A percentile compares a stretch with the other conserved stretches of the same genome.
phyloP scores from a whole-genome alignment of 2,113 vertebrate genomes.

The Propithecus coquereli region DNA sequence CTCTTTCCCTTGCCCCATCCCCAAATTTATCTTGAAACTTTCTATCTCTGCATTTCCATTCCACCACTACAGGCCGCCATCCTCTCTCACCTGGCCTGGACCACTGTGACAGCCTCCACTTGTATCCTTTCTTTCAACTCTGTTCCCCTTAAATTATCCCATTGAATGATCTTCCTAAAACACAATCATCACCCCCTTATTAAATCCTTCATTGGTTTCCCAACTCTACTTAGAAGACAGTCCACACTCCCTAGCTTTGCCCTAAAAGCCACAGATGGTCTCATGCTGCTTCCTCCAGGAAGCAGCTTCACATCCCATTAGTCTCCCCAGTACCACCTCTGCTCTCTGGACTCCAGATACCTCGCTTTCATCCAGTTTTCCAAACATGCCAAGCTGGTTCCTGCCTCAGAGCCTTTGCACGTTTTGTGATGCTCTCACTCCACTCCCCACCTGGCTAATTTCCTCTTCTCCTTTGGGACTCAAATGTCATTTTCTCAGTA shows the following conservation, averaged over 20 bases:
- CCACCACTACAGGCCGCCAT: not conserved
- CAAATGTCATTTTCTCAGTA: not conserved
- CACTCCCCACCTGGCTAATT: not conserved
- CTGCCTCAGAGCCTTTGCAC: not conserved
- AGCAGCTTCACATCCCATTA: not conserved
- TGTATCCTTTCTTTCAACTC: not conserved
- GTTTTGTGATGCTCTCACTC: not conserved
- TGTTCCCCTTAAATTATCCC: not conserved
- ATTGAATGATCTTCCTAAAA: not conserved
- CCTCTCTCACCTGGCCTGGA: not conserved
- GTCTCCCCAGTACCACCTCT: not conserved
- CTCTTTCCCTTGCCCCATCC: not conserved
- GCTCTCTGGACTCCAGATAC: not conserved
- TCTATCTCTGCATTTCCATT: not conserved
- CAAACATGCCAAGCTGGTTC: not conserved
- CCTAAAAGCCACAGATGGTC: not conserved
- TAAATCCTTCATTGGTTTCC: not conserved
- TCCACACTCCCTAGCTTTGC: not conserved
- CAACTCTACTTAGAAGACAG: not conserved
- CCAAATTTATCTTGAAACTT: not conserved
- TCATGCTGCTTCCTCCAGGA: not conserved
- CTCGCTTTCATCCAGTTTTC: not conserved
- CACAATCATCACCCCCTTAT: not conserved
- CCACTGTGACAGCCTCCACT: not conserved
- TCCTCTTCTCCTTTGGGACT: not conserved